Conservation (phyloP, 2,113 vertebrate species). For the Cyanoramphus novaezelandiae region DNA sequence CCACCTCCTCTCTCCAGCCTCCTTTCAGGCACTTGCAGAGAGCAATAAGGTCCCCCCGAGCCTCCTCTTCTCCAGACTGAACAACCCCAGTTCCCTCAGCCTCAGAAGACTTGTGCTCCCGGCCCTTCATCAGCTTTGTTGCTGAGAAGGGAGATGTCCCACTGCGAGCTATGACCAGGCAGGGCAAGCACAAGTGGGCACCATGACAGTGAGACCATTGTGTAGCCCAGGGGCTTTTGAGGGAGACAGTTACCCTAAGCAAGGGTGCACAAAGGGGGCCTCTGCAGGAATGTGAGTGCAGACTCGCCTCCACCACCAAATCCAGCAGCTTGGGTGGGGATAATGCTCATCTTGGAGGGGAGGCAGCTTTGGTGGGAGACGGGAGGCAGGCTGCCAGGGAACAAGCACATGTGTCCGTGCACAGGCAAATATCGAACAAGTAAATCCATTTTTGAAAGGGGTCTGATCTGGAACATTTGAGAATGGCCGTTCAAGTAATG, state of each 20-base stretch:
- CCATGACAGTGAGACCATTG: accelerated
- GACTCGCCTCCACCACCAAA: neutral
- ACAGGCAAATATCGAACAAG: neutral
- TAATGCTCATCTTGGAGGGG: neutral
- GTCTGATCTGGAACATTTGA: neutral
- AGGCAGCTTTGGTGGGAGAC: neutral
- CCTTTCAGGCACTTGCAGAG: neutral
- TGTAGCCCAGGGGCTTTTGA: neutral
- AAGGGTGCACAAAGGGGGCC: neutral
- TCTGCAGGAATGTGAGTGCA: neutral
- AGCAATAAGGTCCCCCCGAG: neutral
- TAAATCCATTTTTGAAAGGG: neutral
- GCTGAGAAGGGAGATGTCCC: neutral
- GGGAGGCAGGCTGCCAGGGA: neutral
- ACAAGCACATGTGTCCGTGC: neutral
- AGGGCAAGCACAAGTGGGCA: neutral
- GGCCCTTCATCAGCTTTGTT: neutral
- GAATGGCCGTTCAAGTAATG: neutral
- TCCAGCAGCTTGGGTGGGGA: neutral
- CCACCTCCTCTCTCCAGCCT: neutral
- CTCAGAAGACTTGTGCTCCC: neutral
- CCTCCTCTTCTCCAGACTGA: neutral
- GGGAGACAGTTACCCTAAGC: neutral
- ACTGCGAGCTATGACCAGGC: neutral
- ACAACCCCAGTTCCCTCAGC: neutral